Evolutionary conservation across 2,113 vertebrate species (phyloP).

Genomic region (Nothocercus nigrocapillus): DNA sequence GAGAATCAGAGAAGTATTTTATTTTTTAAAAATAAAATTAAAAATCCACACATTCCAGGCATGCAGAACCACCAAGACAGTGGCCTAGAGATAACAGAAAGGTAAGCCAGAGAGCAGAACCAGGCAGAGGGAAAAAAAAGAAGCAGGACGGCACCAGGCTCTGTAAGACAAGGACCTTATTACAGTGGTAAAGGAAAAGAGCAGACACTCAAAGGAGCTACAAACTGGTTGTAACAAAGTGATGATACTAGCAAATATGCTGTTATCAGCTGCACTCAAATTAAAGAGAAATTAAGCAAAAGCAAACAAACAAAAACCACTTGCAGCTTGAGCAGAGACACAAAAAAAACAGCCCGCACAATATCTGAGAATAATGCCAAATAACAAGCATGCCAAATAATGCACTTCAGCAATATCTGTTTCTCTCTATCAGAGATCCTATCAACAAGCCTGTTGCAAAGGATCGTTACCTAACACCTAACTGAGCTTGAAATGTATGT

Average conservation of each 20-base stretch:
- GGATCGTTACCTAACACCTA: background rate
- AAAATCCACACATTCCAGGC: background rate
- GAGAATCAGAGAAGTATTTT: background rate
- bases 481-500: background rate
- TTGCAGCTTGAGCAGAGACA: background rate
- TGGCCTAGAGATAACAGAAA: background rate
- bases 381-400: no score
- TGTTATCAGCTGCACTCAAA: background rate
- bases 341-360: background rate
- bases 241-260: background rate
- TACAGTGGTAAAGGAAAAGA: background rate
- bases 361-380: background rate
- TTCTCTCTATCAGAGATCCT: background rate
- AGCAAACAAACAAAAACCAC: background rate
- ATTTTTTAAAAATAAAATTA: background rate
- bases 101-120: background rate
- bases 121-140: background rate
- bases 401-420: background rate
- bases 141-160: background rate
- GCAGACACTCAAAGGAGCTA: background rate
- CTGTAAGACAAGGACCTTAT: background rate
- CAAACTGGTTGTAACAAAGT: background rate
- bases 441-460: background rate
- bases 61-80: background rate
- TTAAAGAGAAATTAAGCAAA: background rate